A percentile compares a stretch with the other conserved stretches of the same genome.
Conservation (phyloP, 23 tunicate genomes). For the Styela clava region DNA sequence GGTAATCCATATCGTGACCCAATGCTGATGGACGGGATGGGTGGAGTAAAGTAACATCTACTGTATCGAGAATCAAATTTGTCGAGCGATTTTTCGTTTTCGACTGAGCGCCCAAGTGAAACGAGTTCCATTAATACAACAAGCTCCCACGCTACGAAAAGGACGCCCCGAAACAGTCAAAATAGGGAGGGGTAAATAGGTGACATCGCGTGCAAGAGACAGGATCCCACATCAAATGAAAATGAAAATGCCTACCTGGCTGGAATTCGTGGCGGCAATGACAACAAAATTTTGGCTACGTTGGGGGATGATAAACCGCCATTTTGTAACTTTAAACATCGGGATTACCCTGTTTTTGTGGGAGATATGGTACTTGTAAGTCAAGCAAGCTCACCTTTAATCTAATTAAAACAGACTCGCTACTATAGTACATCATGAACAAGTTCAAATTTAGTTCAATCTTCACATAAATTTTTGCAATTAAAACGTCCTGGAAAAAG, state of each 20-base stretch:
- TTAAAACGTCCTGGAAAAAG: too few relatives aligned
- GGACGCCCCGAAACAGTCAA: background rate
- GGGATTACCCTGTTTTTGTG: too few relatives aligned
- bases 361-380: too few relatives aligned
- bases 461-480: too few relatives aligned
- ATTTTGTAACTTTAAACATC: background rate
- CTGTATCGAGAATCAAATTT: background rate
- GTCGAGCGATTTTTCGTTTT: background rate
- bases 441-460: too few relatives aligned
- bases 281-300: background rate
- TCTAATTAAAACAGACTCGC: too few relatives aligned
- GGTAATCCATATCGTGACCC: background rate
- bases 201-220: conserved; percentile 11
- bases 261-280: background rate
- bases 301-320: background rate
- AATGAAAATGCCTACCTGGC: background rate
- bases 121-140: background rate
- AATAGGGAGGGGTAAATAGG: background rate
- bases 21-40: background rate
- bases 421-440: too few relatives aligned
- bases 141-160: background rate
- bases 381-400: too few relatives aligned
- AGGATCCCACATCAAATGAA: conserved; percentile 7
- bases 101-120: conserved; percentile 33
- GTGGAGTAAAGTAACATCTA: background rate